A percentile compares a stretch with the other conserved stretches of the same genome.
Evolutionary conservation across 92 coral and sea anemone species (phyloP).

Genomic region (Paramuricea clavata): DNA sequence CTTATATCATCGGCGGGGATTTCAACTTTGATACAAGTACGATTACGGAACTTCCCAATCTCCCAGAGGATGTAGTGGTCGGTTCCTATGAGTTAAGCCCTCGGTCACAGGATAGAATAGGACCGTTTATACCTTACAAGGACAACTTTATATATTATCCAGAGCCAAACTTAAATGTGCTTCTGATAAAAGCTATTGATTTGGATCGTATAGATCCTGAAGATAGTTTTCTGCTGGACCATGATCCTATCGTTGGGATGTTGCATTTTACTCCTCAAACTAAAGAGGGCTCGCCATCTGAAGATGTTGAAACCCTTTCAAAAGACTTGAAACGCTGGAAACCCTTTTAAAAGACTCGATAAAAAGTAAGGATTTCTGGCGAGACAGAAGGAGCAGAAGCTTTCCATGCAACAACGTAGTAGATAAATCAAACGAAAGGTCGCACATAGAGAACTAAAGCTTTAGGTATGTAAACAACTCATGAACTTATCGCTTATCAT

Average conservation of each 20-base stretch:
- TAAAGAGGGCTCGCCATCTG: too few relatives aligned
- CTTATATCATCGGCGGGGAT: conserved; percentile 57
- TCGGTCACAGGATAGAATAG: background rate
- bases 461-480: too few relatives aligned
- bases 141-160: conserved; percentile 31
- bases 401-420: too few relatives aligned
- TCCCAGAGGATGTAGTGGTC: too few relatives aligned
- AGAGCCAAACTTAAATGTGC: background rate
- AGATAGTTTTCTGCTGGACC: background rate
- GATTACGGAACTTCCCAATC: background rate
- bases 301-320: too few relatives aligned
- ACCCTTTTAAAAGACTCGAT: too few relatives aligned
- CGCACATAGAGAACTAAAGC: too few relatives aligned
- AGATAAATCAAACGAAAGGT: too few relatives aligned
- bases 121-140: conserved; percentile 13
- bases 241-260: background rate
- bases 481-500: too few relatives aligned
- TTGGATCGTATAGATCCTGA: background rate
- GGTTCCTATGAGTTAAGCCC: background rate
- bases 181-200: background rate
- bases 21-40: conserved; percentile 46
- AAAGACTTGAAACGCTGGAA: too few relatives aligned
- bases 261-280: background rate
- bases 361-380: too few relatives aligned
- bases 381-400: too few relatives aligned